A percentile compares a stretch with the other conserved stretches of the same genome.
These are phyloP conservation scores for Pygmarrhopalites habei DNA, from an alignment of 1,140 invertebrate species.

Conservation along the genomic window DNA sequence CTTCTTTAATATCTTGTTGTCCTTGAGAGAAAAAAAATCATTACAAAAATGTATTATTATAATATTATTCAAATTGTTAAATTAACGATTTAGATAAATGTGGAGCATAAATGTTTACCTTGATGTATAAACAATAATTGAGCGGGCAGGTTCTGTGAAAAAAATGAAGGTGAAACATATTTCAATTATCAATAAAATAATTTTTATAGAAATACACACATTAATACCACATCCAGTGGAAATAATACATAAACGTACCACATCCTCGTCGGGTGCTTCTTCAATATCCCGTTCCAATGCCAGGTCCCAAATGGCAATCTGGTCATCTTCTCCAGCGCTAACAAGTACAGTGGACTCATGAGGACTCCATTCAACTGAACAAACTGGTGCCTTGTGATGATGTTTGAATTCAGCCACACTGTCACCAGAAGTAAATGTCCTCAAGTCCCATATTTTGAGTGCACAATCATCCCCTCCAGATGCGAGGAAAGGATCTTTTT, in stretches of 20 bases:
- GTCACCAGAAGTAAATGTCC: slow-evolving; percentile 64
- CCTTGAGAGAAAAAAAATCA: too few species aligned
- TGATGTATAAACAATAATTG: slow-evolving; percentile 97
- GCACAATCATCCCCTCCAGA: slow-evolving; percentile 94
- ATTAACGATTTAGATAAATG: too few species aligned
- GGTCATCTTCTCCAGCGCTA: slow-evolving; percentile 87
- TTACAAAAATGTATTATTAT: too few species aligned
- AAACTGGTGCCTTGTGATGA: slow-evolving; percentile 81
- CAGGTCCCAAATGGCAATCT: slow-evolving; percentile 95
- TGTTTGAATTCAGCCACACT: slow-evolving; percentile 88
- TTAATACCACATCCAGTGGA: too few species aligned
- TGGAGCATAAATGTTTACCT: too few species aligned
- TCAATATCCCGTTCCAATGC: slow-evolving; percentile 41
- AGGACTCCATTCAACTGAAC: slow-evolving; percentile 95
- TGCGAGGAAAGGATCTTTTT: slow-evolving; percentile 77
- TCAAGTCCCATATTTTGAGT: slow-evolving; percentile 90
- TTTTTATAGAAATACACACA: too few species aligned
- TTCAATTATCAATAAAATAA: not conserved
- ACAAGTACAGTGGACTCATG: slow-evolving; percentile 85
- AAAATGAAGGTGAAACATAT: slow-evolving; percentile 1
- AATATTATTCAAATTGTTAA: too few species aligned
- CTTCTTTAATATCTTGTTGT: slow-evolving; percentile 94
- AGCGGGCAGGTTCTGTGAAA: slow-evolving; percentile 59
- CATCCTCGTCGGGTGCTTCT: slow-evolving; percentile 52
- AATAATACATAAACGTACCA: slow-evolving; percentile 43